Base-by-base conservation (phyloP, 2,113 vertebrate genomes). In the Edolisoma coerulescens region DNA sequence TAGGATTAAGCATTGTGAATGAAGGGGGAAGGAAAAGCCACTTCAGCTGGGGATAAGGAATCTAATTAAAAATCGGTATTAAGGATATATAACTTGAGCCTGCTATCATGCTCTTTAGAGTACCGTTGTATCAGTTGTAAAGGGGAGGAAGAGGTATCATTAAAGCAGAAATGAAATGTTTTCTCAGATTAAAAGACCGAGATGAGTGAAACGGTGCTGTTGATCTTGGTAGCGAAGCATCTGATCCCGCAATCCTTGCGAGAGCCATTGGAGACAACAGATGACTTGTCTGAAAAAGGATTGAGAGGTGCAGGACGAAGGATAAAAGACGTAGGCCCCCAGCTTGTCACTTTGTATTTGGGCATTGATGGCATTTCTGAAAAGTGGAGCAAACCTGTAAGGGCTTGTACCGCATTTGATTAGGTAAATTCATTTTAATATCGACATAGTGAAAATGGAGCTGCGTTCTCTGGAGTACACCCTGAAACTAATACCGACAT, bases 1-100 rank as follows among this genome's bases (percentile, higher is more conserved):
- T 97, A 97, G 96, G 98, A 97, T 98, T 98, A 98, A 96, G 96
- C 87, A 95, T 97, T 97, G 93, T 94, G 96, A 97, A 97, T 97
- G 96, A 97, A 98, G 95, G 95, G 89, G 92, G 88, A 96, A 96
- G 96, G 95, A 56, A 84, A 97, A 97, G 94, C 97, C 94, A 95
- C 97, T 97, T 97, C 95, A 97, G 96, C 97, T 93, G 86, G 15
- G 49, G 93, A 95, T 95, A 96, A 97, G 86, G 94, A 96, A 96
- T 97, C 96, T 98, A 97, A 97, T 97, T 98, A 98, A 97, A 97
- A 97, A 93, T 92, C 7, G 4, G 95, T 95, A 93, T 94, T 94
- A 95, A 78, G 84, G 85, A 57, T 95, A 78, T 89, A 82, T 87
- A 89, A 75, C 94, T 90, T 93, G 94, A 97, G 96, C 86, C 56